Base-by-base conservation (phyloP, 2,888 invertebrate genomes). In the Lordiphosa fenestrarum region DNA sequence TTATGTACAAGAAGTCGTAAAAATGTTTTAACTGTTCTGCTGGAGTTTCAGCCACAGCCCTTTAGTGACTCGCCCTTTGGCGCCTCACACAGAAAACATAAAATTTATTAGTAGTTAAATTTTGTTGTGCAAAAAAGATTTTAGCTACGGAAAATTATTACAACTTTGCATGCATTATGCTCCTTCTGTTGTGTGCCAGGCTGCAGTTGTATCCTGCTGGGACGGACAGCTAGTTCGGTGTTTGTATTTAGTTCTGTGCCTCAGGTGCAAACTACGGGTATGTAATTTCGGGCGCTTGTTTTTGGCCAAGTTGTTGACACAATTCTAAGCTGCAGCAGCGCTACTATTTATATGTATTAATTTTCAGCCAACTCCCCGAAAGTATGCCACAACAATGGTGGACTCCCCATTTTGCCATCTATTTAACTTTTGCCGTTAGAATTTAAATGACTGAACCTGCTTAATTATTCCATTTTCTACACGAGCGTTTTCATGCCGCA, bases 401-500 rank as follows among this genome's bases (percentile, higher is more conserved):
- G 25, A 3, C 7, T 25, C 25, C 9, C 30, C 3, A 10, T 30
- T 30, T 30, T 30, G 3, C 9, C 10, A 30, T 30, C 10, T 30
- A 10, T 30, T 30, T 84, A 78, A 64, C 83, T 75, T 84, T 56
- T 61, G 80, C 66, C 57, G 47, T 49, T 7, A 55, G 57, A 71
- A 82, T 74, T 78, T 84, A 75, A 78, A 77, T 77, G 77, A 77
- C 84, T 75, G 64, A 71, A 48, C 66, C 77, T 77, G 75, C 66
- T 77, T 77, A 77, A 77, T 77, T 77, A 77, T 77, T 77, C 77
- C 80, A 84, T 77, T 71, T 84, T 78, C 80, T 84, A 83, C 85
- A 84, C 77, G 83, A 85, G 85, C 80, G 69, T 77, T 77, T 77
- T 77, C 83, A 77, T 77, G 77, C 85, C 80, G 75, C 77, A 84